Percentiles rank a stretch among this genome's conserved stretches.
These are phyloP conservation scores for Acropternis orthonyx DNA, from an alignment of 2,797 vertebrate species.

Conservation along the genomic window DNA sequence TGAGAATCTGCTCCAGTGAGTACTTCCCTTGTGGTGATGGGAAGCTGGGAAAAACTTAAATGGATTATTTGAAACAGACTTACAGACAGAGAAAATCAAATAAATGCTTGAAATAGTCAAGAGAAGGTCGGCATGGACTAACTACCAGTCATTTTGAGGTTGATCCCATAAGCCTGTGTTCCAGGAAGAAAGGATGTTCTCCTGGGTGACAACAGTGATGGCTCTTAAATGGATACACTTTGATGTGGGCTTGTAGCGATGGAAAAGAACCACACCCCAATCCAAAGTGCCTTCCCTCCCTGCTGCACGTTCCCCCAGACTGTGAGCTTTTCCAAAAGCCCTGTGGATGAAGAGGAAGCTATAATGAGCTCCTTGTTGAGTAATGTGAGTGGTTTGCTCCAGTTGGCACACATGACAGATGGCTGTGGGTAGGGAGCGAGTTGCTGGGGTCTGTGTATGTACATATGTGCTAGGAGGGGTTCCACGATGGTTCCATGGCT, in stretches of 20 bases:
- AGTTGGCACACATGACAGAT: slow-evolving; percentile 50
- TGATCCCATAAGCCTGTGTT: neutral
- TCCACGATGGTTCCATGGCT: slow-evolving; percentile 35
- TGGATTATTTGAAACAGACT: neutral
- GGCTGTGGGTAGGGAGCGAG: slow-evolving; percentile 49
- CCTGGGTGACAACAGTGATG: neutral
- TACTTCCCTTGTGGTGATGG: neutral
- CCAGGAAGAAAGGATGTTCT: neutral
- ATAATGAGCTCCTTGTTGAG: slow-evolving; percentile 44
- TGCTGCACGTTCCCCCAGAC: neutral
- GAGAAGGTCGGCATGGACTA: neutral
- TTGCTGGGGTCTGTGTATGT: slow-evolving; percentile 28
- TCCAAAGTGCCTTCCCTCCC: neutral
- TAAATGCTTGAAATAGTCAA: neutral
- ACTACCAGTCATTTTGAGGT: neutral
- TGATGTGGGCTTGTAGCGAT: neutral
- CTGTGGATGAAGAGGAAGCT: slow-evolving; percentile 7
- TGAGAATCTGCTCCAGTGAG: neutral
- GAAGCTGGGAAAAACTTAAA: neutral
- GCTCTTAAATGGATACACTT: neutral
- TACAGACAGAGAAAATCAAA: neutral
- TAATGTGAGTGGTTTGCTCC: slow-evolving; percentile 41
- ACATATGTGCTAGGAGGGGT: slow-evolving; percentile 54
- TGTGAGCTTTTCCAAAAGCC: slow-evolving; percentile 6
- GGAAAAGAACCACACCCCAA: neutral